Conservation (phyloP, 2,113 vertebrate species). For the Sebastes schlegelii region DNA sequence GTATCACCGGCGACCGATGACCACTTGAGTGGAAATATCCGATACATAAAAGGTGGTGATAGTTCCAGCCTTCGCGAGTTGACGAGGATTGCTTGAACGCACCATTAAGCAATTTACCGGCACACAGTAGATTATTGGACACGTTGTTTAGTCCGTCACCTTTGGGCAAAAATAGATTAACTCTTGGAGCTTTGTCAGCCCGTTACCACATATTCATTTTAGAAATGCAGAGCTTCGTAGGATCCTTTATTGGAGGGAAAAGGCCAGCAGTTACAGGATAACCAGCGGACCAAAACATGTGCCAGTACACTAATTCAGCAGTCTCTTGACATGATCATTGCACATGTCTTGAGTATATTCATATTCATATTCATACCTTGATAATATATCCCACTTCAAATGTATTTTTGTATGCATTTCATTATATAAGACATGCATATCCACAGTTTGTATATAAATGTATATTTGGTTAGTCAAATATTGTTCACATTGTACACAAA, state of each 20-base stretch:
- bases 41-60: not conserved
- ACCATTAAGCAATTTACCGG: not conserved
- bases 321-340: too few relatives aligned
- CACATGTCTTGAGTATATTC: too few relatives aligned
- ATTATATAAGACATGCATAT: too few relatives aligned
- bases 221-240: not conserved
- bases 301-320: too few relatives aligned
- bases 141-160: not conserved
- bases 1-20: constrained; percentile 4
- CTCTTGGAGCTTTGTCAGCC: not conserved
- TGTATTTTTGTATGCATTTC: too few relatives aligned
- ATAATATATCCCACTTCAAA: too few relatives aligned
- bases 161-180: not conserved
- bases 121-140: not conserved
- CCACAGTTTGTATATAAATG: too few relatives aligned
- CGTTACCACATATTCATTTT: not conserved
- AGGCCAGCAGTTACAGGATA: not conserved
- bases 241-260: not conserved
- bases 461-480: too few relatives aligned
- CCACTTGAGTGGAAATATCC: not conserved
- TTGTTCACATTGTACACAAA: too few relatives aligned
- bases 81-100: not conserved
- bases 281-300: too few relatives aligned
- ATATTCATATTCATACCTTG: too few relatives aligned
- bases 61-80: not conserved